Base-by-base conservation (phyloP, 2,113 vertebrate species). In the Laticauda colubrina region DNA sequence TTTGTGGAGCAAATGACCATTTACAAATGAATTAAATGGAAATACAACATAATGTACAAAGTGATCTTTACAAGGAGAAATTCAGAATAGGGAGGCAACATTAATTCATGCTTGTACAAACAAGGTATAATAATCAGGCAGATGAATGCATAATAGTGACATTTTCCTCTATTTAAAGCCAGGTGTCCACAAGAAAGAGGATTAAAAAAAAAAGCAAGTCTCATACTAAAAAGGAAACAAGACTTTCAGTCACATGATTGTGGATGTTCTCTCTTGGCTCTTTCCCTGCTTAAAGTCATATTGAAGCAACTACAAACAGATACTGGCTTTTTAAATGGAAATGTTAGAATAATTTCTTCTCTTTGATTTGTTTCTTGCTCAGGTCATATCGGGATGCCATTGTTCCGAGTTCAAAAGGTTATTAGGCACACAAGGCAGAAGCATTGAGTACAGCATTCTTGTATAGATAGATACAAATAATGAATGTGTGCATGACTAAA, bases 31-130 rank as follows among this genome's bases (percentile, higher is more conserved):
- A 81, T 81, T 81, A 81, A 39, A 94, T 81, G 69, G 92, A 95
- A 91, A 81, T 90, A 88, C 88, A 2, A 0, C 90, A 89, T 20
- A 91, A 39, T n/a, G 88, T 89, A 93, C 34, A 94, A 0, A 20
- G 64, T 90, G 91, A 53, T 93, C 94, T 90, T 89, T 91, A 89
- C 93, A 95, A 94, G 93, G 90, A 91, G 51, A 91, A 53, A 85
- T 54, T 53, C 24, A n/a, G 24, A 57, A 14, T 21, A 92, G 92
- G 91, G 92, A 95, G 26, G 94, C 88, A 94, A 94, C 92, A 93
- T 96, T 95, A 95, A 94, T 94, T 95, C 92, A 57, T 89, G 91
- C 89, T 4, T 89, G 15, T 75, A 93, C 95, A 95, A 95, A 94
- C 92, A 94, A 90, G 93, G 95, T 94, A 90, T 61, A 88, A 93